These are phyloP conservation scores for Pluvialis apricaria DNA, from an alignment of 2,113 vertebrate species.

Conservation along the genomic window DNA sequence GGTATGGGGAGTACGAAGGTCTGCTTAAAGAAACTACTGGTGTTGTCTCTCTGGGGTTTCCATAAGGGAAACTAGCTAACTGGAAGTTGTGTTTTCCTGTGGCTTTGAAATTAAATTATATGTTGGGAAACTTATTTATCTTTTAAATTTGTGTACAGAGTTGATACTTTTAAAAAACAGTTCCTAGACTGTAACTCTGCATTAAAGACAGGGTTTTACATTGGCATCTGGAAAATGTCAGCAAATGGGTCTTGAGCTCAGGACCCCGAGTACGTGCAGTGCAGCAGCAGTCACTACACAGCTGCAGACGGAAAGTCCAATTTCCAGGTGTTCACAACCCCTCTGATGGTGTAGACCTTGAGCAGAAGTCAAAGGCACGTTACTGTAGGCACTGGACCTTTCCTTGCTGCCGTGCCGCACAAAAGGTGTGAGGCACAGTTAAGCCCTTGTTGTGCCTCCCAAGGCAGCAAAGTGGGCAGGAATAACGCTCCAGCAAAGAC, in stretches of 20 bases:
- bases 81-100: neutral
- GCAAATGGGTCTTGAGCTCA: neutral
- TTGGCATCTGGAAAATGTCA: neutral
- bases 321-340: neutral
- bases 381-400: neutral
- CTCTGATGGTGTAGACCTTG: neutral
- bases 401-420: neutral
- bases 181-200: neutral
- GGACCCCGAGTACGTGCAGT: accelerated
- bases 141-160: neutral
- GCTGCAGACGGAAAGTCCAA: neutral
- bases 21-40: neutral
- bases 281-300: neutral
- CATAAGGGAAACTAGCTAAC: neutral
- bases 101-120: neutral
- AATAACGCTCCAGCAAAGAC: neutral
- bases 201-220: neutral
- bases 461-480: neutral
- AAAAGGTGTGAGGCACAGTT: neutral
- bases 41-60: neutral
- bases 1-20: neutral
- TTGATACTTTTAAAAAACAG: neutral
- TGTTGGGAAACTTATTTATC: neutral
- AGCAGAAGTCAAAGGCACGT: neutral
- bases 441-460: neutral